Percentiles rank a stretch among this genome's conserved stretches.
phyloP scores from a whole-genome alignment of 2,888 invertebrate genomes.

The Osedax fenrisi region DNA sequence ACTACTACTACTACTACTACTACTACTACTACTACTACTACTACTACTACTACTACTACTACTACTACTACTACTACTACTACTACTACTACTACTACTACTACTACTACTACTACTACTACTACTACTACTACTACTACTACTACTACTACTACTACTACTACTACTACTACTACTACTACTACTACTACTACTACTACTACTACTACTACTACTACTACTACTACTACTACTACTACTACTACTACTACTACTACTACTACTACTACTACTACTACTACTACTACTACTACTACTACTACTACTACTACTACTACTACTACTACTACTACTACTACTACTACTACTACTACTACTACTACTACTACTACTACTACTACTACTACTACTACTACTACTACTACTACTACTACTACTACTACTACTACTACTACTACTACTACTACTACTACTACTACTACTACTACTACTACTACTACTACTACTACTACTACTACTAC shows the following conservation, averaged over 20 bases:
- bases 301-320: no score
- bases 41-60: slow-evolving; percentile 22
- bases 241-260: no score
- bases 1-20: slow-evolving; percentile 24
- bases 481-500: background rate
- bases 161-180: background rate
- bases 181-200: no score
- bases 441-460: slow-evolving; percentile 12
- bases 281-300: no score
- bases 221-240: no score
- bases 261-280: no score
- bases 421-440: slow-evolving; percentile 15
- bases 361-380: no score
- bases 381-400: slow-evolving; percentile 12
- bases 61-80: slow-evolving; percentile 21
- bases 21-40: slow-evolving; percentile 21
- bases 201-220: no score
- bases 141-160: background rate
- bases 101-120: slow-evolving; percentile 7
- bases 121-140: slow-evolving; percentile 10
- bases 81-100: slow-evolving; percentile 18
- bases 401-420: background rate
- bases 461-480: slow-evolving; percentile 12
- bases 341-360: no score
- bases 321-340: no score